A percentile compares a stretch with the other conserved stretches of the same genome.
Conservation (phyloP, 1,140 invertebrate species). For the Calycopis cecrops region DNA sequence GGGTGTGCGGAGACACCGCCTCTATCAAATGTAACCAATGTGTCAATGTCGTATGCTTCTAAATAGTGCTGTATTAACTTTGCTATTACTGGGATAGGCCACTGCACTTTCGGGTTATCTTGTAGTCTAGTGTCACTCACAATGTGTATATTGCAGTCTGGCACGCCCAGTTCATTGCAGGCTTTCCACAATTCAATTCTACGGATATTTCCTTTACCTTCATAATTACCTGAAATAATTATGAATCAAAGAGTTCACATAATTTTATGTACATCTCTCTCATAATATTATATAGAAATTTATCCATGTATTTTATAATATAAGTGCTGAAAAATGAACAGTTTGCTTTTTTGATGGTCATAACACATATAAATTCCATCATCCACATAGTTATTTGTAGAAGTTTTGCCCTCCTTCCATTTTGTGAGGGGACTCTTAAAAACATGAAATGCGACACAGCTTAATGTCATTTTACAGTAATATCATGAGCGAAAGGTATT, state of each 20-base stretch:
- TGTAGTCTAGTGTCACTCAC: slow-evolving; percentile 81
- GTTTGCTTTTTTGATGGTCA: too few species aligned
- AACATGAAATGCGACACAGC: too few species aligned
- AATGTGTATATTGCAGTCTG: slow-evolving; percentile 83
- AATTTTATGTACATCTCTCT: too few species aligned
- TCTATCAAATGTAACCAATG: slow-evolving; percentile 94
- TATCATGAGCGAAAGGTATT: too few species aligned
- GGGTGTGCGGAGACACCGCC: slow-evolving; percentile 91
- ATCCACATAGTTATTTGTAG: too few species aligned
- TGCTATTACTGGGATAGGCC: slow-evolving; percentile 84
- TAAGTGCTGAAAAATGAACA: too few species aligned
- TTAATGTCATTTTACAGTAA: too few species aligned
- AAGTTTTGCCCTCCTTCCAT: too few species aligned
- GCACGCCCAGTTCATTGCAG: slow-evolving; percentile 86
- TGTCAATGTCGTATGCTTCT: slow-evolving; percentile 85
- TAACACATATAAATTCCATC: too few species aligned
- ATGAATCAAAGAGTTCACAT: not conserved
- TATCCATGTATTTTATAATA: too few species aligned
- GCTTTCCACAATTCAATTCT: slow-evolving; percentile 87
- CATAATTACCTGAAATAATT: slow-evolving; percentile 80
- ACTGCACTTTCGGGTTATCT: slow-evolving; percentile 84
- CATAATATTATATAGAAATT: too few species aligned
- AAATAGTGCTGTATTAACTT: slow-evolving; percentile 83
- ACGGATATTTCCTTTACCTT: slow-evolving; percentile 80
- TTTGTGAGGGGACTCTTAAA: too few species aligned